Base-by-base conservation (phyloP, 1,140 invertebrate genomes). In the Gryon sp. region DNA sequence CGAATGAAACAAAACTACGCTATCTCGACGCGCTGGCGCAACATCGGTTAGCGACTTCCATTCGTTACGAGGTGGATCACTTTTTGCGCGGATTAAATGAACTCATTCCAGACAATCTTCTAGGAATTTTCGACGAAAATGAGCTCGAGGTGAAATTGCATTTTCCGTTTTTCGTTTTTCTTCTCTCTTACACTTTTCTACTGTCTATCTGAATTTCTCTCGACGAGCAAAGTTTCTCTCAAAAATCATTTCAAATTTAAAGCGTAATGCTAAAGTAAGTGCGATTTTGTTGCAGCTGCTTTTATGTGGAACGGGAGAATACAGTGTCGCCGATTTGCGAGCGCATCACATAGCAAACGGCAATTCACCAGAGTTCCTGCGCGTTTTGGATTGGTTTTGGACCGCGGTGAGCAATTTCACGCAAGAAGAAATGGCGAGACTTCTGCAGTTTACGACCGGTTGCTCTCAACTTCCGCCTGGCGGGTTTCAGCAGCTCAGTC, bases 111-210 rank as follows among this genome's bases (percentile, higher is more conserved):
- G 96, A 97, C 86, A 96, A 97, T 89, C 90, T 98, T 72, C 90
- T 98, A 45, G 95, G 95, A 83, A 97, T 97, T 84, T 98, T 98
- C 89, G 97, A 98, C 89, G 97, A 98, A 89, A 97, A 97, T 89
- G 97, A 98, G 90, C 89, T 98, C 11, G 97, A 98, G 93, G 95
- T 97, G 86, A 26, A 59, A 26, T 45, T 34, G 0, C 19, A 38
- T n/a, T 50, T 62, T 30, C 4, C 11, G 11, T 34, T 11, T 34
- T 9, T 12, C n/a, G n/a, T n/a, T n/a, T n/a, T n/a, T n/a, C n/a
- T n/a, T n/a, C n/a, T n/a, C n/a, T n/a, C n/a, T n/a, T n/a, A n/a
- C n/a, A n/a, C n/a, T n/a, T n/a, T n/a, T n/a, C n/a, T n/a, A n/a
- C n/a, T n/a, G n/a, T n/a, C n/a, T n/a, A n/a, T n/a, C n/a, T n/a